Evolutionary conservation across 2,888 invertebrate species (phyloP).

Genomic region (Itoplectis maculator): DNA sequence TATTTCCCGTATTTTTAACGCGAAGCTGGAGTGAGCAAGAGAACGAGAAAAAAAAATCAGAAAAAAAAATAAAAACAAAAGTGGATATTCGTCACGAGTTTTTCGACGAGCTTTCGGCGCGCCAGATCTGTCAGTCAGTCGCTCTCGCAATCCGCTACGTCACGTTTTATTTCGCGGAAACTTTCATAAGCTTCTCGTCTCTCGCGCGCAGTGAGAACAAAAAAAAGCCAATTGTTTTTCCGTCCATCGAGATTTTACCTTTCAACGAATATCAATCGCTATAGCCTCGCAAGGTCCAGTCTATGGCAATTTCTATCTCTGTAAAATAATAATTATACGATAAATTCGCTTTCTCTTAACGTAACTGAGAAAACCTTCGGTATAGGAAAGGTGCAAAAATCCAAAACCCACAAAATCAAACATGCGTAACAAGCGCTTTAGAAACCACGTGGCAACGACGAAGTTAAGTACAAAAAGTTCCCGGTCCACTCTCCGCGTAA

Average conservation of each 20-base stretch:
- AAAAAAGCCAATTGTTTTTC: slow-evolving; percentile 9
- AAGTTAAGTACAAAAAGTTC: neutral
- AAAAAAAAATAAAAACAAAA: neutral
- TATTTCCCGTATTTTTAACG: slow-evolving; percentile 14
- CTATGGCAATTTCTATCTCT: neutral
- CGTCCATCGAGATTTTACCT: slow-evolving; percentile 15
- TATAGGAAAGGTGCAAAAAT: too few relatives aligned
- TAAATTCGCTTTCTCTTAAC: too few relatives aligned
- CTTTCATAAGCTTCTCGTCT: slow-evolving; percentile 48
- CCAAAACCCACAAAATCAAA: too few relatives aligned
- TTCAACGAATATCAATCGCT: neutral
- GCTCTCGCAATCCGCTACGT: slow-evolving; percentile 42
- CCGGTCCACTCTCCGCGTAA: neutral
- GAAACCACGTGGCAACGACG: too few relatives aligned
- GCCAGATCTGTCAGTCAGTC: slow-evolving; percentile 36
- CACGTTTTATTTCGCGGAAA: slow-evolving; percentile 43
- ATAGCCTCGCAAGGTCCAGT: neutral
- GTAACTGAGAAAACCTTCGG: too few relatives aligned
- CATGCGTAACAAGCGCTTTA: too few relatives aligned
- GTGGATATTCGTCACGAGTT: slow-evolving; percentile 36
- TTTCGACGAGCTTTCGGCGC: slow-evolving; percentile 29
- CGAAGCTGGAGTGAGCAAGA: slow-evolving; percentile 1
- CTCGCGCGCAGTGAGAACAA: neutral
- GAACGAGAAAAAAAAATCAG: neutral
- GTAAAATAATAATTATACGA: neutral